Evolutionary conservation across 2,888 invertebrate genomes (phyloP), one percentile per base, ranked within the genome.

Genomic region (Archaeoteleia sp.): DNA sequence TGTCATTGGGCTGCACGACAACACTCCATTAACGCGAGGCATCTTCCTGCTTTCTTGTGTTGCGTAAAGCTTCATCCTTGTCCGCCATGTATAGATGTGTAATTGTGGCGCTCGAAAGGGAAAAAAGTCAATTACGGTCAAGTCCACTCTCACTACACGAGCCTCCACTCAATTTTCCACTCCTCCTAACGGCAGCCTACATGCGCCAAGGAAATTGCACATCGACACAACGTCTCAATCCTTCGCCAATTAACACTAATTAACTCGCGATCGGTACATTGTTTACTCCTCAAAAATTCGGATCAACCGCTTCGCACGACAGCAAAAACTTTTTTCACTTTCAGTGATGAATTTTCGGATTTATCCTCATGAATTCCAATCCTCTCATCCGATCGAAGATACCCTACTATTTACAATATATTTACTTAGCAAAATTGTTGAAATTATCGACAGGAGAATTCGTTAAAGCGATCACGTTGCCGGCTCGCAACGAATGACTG

Each of bases 21-120:
- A 30, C 10, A 10, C 9, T 30, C 30, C 8, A 30, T 30, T 10
- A 30, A 30, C 30, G 15, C 43, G 53, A 46, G 37, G 48, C 66
- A 61, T 71, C 61, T 63, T 69, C 51, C 61, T 53, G 17, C 25
- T 71, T 70, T 61, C 49, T 35, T 29, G 53, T n/a, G 8, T 71
- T 73, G 65, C 53, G 54, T 57, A 73, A 66, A 40, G 7, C 32
- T 20, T 25, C 12, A 37, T 37, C 10, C 49, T 49, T 29, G 6
- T 30, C 10, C 30, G 8, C 14, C 14, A n/a, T 3, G 35, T 35
- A 35, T 12, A 7, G 20, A 20, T 20, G 20, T 20, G 20, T 5
- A 5, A 20, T 20, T 30, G 7, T 8, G 2, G 32, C 53, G 61
- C n/a, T n/a, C n/a, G 45, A 37, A 51, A 45, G 42, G 46, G 5